Conservation (phyloP, 2,888 invertebrate genomes). For the Mechanitis messenoides region DNA sequence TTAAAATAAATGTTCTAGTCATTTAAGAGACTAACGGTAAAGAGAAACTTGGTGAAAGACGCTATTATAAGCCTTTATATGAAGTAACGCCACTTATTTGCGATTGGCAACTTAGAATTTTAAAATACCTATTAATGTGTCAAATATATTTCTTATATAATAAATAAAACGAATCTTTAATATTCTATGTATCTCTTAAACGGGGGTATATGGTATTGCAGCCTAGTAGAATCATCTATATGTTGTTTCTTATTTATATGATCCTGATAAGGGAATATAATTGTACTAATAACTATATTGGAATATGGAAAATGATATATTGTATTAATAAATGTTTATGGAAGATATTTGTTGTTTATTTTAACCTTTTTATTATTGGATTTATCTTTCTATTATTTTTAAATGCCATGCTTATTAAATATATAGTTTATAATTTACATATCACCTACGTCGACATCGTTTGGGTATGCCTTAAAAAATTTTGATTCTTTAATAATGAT, state of each 20-base stretch:
- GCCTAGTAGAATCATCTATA: conserved; percentile 69
- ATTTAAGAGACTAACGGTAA: conserved; percentile 64
- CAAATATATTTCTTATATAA: conserved; percentile 56
- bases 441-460: too few relatives aligned
- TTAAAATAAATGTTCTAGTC: conserved; percentile 68
- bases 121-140: conserved; percentile 62
- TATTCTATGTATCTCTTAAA: conserved; percentile 60
- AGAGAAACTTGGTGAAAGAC: conserved; percentile 74
- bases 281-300: conserved; percentile 64
- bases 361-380: background rate
- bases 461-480: too few relatives aligned
- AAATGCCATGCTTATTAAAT: too few relatives aligned
- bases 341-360: conserved; percentile 43
- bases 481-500: too few relatives aligned
- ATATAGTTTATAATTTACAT: too few relatives aligned
- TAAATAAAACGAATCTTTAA: conserved; percentile 60
- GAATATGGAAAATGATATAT: conserved; percentile 71
- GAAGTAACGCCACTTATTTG: conserved; percentile 63
- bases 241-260: conserved; percentile 68
- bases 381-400: background rate
- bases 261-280: conserved; percentile 59
- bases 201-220: conserved; percentile 68
- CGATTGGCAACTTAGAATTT: conserved; percentile 73
- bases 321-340: conserved; percentile 77
- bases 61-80: conserved; percentile 73